Conservation (phyloP, 2,113 vertebrate species). For the Pristiophorus japonicus region DNA sequence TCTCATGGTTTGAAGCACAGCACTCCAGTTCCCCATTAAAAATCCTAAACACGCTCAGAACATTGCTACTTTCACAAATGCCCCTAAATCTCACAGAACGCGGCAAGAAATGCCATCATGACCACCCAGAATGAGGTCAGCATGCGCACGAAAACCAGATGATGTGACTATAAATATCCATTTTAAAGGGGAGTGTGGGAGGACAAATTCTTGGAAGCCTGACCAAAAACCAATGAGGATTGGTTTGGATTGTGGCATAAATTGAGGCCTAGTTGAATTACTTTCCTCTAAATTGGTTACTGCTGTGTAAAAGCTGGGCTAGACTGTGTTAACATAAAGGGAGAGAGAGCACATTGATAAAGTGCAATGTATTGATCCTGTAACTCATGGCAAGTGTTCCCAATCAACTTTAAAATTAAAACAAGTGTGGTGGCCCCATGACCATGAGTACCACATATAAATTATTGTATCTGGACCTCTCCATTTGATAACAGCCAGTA, state of each 20-base stretch:
- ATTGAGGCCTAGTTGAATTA: background rate
- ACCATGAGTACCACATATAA: background rate
- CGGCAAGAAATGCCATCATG: background rate
- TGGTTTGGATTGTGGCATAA: background rate
- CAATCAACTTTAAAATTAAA: background rate
- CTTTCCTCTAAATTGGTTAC: background rate
- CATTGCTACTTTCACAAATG: background rate
- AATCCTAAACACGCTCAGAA: background rate
- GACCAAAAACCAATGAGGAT: background rate
- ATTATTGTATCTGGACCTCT: background rate
- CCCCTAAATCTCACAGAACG: background rate
- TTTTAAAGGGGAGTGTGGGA: background rate
- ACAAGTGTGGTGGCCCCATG: background rate
- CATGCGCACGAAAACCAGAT: background rate
- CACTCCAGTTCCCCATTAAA: background rate
- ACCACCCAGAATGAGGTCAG: background rate
- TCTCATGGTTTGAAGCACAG: background rate
- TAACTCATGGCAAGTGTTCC: background rate
- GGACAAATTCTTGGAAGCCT: background rate
- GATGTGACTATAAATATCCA: background rate
- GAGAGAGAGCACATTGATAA: background rate
- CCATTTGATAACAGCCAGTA: background rate
- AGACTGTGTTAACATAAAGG: background rate
- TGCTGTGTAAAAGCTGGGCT: background rate
- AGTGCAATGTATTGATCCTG: background rate